Conservation (phyloP, 2,888 invertebrate genomes). For the Synanthedon myopaeformis region DNA sequence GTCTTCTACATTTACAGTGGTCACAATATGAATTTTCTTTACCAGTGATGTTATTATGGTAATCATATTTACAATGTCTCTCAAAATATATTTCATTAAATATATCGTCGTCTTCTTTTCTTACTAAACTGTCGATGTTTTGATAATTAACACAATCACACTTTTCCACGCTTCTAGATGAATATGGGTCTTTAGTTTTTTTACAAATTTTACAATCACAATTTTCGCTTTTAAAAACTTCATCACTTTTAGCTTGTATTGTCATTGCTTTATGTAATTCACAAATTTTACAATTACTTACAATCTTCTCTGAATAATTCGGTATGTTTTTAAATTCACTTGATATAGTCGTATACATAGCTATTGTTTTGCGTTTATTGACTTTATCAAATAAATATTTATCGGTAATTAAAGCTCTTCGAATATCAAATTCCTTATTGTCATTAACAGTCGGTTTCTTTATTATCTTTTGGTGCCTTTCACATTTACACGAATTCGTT, state of each 20-base stretch:
- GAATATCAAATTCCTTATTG: constrained; percentile 31
- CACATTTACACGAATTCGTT: constrained; percentile 27
- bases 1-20: no score
- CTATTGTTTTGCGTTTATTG: constrained; percentile 7
- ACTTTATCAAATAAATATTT: not conserved
- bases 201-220: constrained; percentile 5
- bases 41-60: no score
- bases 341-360: constrained; percentile 23
- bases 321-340: not conserved
- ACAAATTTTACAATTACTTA: constrained; percentile 22
- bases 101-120: no score
- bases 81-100: no score
- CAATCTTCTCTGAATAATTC: constrained; percentile 7
- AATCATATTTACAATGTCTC: no score
- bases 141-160: no score
- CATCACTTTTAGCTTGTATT: not conserved
- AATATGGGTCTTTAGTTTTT: no score
- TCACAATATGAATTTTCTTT: no score
- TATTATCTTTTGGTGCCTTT: constrained; percentile 20
- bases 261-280: constrained; percentile 5
- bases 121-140: no score
- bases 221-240: constrained; percentile 16
- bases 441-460: constrained; percentile 29
- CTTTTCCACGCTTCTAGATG: no score
- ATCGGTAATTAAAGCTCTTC: constrained; percentile 14